phyloP scores from a whole-genome alignment of 2,113 vertebrate species.

The Trogon melanurus region DNA sequence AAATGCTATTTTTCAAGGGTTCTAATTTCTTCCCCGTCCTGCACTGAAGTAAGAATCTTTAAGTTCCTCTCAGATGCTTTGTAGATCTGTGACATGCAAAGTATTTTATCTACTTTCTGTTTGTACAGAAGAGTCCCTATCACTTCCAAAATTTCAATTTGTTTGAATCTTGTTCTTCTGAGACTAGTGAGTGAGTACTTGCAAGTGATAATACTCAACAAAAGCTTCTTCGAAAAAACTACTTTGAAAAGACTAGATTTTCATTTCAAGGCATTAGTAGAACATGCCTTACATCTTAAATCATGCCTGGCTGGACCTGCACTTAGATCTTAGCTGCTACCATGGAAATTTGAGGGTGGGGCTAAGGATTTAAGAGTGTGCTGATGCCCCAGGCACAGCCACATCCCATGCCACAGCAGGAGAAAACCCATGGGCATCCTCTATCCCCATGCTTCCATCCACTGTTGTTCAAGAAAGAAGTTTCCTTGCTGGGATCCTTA shows the following conservation, averaged over 20 bases:
- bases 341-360: not conserved
- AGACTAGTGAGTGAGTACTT: not conserved
- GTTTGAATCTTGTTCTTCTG: not conserved
- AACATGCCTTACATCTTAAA: not conserved
- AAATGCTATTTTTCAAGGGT: not conserved
- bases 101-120: not conserved
- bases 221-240: not conserved
- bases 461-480: not conserved
- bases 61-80: not conserved
- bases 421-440: not conserved
- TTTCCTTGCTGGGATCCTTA: not conserved
- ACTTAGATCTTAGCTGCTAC: not conserved
- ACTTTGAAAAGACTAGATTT: not conserved
- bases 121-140: accelerated
- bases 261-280: not conserved
- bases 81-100: not conserved
- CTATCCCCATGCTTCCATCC: not conserved
- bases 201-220: not conserved
- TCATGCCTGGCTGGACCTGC: not conserved
- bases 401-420: not conserved
- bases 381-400: not conserved
- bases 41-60: not conserved
- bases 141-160: not conserved
- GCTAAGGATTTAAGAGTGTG: not conserved
- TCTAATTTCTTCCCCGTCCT: not conserved